Base-by-base conservation (phyloP, 2,888 invertebrate species). In the Temnothorax ravouxi region DNA sequence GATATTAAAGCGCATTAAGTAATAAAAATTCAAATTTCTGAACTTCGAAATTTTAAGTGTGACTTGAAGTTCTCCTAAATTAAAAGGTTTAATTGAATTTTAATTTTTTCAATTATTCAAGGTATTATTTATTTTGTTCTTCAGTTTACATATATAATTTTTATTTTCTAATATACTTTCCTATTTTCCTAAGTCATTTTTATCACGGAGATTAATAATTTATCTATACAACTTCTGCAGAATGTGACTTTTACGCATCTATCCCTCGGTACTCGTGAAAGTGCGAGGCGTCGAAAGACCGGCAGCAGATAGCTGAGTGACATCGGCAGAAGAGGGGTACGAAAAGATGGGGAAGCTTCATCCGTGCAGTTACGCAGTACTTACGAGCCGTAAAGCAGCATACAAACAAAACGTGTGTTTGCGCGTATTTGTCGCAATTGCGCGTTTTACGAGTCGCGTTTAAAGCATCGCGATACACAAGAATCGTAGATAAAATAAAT, bases 341-440 rank as follows among this genome's bases (percentile, higher is more conserved):
- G 9, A 54, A 66, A 64, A 18, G 44, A 59, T 15, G 3, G 9
- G 0, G 13, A n/a, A 66, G 9, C 13, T 8, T 77, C n/a, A 76
- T 64, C 11, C 15, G 9, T 52, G 41, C 54, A 76, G 4, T 64
- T 64, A 41, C 52, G 11, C 21, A 18, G 11, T 59, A 21, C 59
- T 74, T 77, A 77, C 25, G n/a, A 77, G 6, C 29, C 52, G 0
- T 54, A 77, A 77, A 66, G n/a, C 25, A 64, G 52, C 13, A 41
- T 29, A 21, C 25, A 13, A 52, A 76, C 11, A 13, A 52, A 13
- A 13, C 15, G 9, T 18, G 29, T 50, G 38, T 41, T 41, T 25
- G 29, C 29, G 11, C 5, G 25, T 25, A 41, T 59, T 41, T 74
- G 13, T 52, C 13, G 25, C 64, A 66, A 66, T 54, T 41, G n/a